phyloP scores from a whole-genome alignment of 2,797 vertebrate genomes.

The Pristis pectinata region DNA sequence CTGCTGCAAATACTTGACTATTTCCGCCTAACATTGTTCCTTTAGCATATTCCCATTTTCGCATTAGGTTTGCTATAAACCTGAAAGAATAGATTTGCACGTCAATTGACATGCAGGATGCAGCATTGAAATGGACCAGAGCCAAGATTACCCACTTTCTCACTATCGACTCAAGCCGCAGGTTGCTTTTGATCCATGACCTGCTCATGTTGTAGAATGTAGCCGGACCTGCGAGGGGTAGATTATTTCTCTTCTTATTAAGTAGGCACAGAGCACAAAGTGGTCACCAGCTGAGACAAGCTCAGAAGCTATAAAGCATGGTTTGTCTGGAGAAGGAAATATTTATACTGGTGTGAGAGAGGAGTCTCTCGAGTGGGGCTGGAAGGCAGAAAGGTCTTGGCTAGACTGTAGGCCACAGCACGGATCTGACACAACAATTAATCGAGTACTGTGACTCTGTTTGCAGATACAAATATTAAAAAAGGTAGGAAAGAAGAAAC shows the following conservation, averaged over 20 bases:
- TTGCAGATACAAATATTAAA: background rate
- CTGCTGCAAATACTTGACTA: background rate
- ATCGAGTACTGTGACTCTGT: background rate
- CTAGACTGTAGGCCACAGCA: background rate
- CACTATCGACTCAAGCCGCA: background rate
- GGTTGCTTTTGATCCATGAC: background rate
- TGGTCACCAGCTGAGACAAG: background rate
- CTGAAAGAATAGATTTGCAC: background rate
- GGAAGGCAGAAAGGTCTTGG: background rate
- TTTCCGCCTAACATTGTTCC: background rate
- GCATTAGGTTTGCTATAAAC: background rate
- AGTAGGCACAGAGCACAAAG: background rate
- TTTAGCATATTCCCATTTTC: background rate
- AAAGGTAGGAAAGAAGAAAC: background rate
- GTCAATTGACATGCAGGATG: background rate
- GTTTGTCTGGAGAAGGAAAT: background rate
- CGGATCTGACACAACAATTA: background rate
- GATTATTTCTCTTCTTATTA: background rate
- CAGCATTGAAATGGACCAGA: background rate
- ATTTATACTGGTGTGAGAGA: background rate
- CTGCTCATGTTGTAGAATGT: background rate
- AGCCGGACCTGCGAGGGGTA: background rate
- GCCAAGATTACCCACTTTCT: background rate
- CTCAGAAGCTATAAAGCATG: background rate
- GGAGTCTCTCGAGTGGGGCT: background rate